Percentiles rank a stretch among this genome's conserved stretches.
Conservation (phyloP, 2,113 vertebrate genomes). For the Gorilla gorilla region DNA sequence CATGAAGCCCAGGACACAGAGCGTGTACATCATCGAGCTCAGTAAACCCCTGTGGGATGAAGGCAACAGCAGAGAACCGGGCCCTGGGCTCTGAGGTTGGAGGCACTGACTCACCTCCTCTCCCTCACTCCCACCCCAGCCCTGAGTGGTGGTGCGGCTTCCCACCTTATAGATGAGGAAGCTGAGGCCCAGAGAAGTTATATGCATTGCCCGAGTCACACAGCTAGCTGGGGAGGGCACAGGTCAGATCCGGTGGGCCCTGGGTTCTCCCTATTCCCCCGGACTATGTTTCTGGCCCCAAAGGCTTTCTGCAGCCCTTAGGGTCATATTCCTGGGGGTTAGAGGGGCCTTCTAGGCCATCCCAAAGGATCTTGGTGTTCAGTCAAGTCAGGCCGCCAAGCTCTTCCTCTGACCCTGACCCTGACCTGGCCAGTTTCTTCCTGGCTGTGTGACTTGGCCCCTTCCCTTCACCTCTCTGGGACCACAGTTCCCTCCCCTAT, state of each 20-base stretch:
- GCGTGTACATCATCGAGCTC: accelerated
- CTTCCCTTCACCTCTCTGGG: not conserved
- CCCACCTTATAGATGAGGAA: not conserved
- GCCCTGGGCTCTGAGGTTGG: not conserved
- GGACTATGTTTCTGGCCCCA: not conserved
- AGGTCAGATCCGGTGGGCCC: not conserved
- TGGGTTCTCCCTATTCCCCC: not conserved
- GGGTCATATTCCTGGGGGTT: not conserved
- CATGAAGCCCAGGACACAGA: accelerated
- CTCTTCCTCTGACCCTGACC: not conserved
- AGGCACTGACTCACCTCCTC: not conserved
- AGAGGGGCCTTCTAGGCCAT: not conserved
- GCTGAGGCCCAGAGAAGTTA: not conserved
- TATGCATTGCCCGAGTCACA: not conserved
- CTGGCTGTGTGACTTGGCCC: not conserved
- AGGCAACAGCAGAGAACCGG: not conserved
- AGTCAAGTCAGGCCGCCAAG: not conserved
- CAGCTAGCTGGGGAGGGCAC: not conserved
- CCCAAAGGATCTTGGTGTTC: not conserved
- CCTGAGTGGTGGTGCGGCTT: not conserved
- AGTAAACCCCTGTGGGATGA: not conserved
- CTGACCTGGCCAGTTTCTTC: not conserved
- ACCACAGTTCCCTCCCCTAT: not conserved
- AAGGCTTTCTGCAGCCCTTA: not conserved
- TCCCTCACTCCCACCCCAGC: not conserved